phyloP scores from a whole-genome alignment of 1,140 invertebrate species.

The Aplysia californica region DNA sequence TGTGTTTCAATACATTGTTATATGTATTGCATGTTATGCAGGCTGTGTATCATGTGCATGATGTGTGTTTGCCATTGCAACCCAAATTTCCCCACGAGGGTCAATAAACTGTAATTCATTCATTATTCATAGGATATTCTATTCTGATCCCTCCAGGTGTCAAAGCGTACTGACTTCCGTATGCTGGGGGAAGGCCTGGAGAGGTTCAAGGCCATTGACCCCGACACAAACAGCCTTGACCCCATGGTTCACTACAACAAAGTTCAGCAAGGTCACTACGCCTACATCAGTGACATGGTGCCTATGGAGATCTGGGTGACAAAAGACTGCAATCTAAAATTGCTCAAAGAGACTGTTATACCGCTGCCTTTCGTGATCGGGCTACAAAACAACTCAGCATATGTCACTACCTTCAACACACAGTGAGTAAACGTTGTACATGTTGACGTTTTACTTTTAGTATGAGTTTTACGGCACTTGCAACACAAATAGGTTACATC shows the following conservation, averaged over 20 bases:
- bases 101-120: no score
- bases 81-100: no score
- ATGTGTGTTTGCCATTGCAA: no score
- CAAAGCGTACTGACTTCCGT: background rate
- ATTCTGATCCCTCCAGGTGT: background rate
- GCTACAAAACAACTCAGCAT: background rate
- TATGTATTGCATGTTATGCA: no score
- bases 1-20: no score
- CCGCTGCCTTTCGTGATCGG: background rate
- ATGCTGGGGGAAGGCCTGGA: background rate
- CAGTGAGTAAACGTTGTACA: background rate
- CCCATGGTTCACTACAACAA: background rate
- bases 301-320: background rate
- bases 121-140: no score
- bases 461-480: no score
- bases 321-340: background rate
- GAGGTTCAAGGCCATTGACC: background rate
- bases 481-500: no score
- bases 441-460: no score
- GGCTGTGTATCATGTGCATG: no score
- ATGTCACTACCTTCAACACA: background rate
- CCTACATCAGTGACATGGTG: background rate
- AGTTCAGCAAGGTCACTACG: background rate
- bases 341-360: background rate
- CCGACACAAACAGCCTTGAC: background rate